A percentile compares a stretch with the other conserved stretches of the same genome.
Evolutionary conservation across 2,797 vertebrate species (phyloP).

Genomic region (Strix occidentalis): DNA sequence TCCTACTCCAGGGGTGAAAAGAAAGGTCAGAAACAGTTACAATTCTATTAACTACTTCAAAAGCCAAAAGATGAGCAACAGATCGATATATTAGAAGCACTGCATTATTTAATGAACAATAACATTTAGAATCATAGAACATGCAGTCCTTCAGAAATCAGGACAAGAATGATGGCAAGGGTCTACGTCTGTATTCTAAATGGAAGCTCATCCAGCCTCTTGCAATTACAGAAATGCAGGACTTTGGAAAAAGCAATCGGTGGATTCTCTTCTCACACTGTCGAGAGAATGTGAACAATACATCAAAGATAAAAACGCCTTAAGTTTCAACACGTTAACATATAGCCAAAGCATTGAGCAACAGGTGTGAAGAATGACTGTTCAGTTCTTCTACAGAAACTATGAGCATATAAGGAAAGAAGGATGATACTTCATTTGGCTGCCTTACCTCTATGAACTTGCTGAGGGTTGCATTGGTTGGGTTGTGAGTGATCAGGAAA

Average conservation of each 20-base stretch:
- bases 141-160: not conserved
- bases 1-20: not conserved
- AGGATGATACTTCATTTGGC: not conserved
- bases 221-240: not conserved
- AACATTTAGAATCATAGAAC: not conserved
- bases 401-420: accelerated
- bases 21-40: not conserved
- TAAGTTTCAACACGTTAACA: not conserved
- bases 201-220: not conserved
- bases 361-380: not conserved
- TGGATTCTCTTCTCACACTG: not conserved
- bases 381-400: not conserved
- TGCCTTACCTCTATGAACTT: slow-evolving; percentile 96
- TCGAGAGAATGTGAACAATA: not conserved
- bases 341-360: not conserved
- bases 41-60: not conserved
- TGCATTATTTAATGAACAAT: not conserved
- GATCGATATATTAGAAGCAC: not conserved
- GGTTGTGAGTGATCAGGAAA: slow-evolving; percentile 99
- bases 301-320: not conserved
- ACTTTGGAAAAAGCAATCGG: not conserved
- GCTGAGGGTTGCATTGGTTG: slow-evolving; percentile 96
- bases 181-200: not conserved
- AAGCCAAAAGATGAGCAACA: not conserved
- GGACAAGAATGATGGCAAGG: no score